These are phyloP conservation scores for Gambusia yucatana DNA, from an alignment of 2,797 vertebrate genomes.

Conservation along the genomic window DNA sequence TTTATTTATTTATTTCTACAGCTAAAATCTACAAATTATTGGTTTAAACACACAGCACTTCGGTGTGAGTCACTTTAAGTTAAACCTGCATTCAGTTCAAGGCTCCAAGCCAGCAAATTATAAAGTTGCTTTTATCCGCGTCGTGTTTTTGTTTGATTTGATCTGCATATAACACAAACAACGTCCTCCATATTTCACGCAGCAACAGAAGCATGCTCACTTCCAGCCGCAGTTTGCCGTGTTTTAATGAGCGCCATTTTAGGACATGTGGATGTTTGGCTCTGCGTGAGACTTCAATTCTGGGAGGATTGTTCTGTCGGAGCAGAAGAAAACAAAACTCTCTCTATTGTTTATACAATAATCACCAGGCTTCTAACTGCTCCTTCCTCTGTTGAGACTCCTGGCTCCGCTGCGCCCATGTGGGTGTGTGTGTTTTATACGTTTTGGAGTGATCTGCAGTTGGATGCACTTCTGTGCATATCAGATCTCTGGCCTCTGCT, in stretches of 20 bases:
- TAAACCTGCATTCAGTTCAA: background rate
- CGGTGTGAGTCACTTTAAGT: background rate
- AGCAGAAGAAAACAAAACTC: conserved; percentile 60
- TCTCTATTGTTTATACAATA: conserved; percentile 69
- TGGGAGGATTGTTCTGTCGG: conserved; percentile 63
- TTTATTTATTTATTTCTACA: background rate
- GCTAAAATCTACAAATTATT: background rate
- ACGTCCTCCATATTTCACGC: conserved; percentile 10
- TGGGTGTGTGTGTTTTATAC: conserved; percentile 48
- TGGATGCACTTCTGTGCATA: conserved; percentile 64
- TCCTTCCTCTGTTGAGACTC: conserved; percentile 65
- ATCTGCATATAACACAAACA: background rate
- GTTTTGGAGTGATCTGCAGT: conserved; percentile 69
- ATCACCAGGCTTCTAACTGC: conserved; percentile 72
- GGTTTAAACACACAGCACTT: background rate
- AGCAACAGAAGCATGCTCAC: background rate
- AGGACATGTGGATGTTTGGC: conserved; percentile 49
- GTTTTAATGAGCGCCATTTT: conserved; percentile 25
- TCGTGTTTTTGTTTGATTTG: conserved; percentile 5
- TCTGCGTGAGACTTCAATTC: conserved; percentile 49
- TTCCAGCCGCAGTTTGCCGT: background rate
- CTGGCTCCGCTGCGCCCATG: conserved; percentile 44
- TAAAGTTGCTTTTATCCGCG: background rate
- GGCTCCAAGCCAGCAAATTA: conserved; percentile 9
- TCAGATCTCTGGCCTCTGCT: conserved; percentile 62